Evolutionary conservation across 2,797 vertebrate species (phyloP), one percentile per base, ranked within the genome.

Genomic region (Momotus momota): DNA sequence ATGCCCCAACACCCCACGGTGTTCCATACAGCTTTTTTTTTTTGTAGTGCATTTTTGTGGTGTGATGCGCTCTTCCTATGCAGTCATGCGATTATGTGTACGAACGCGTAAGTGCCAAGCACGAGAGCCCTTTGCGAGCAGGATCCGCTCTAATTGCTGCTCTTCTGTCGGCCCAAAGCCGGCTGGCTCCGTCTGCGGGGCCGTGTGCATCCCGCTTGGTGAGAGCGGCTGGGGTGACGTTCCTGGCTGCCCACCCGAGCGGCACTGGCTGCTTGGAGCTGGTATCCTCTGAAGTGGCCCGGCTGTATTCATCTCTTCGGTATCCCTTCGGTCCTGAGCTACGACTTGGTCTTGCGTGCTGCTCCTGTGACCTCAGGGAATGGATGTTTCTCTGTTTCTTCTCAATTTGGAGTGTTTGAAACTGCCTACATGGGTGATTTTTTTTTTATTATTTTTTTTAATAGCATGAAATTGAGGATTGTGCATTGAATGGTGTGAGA

Each of bases 111-210:
- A 64, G 55, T 27, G 9, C 49, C 11, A 8, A 62, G 54, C 60
- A 16, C 2, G 2, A 33, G 61, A 16, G 29, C 38, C 35, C 61
- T 81, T 71, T 74, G 82, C 20, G 7, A 29, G 62, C 33, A n/a
- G 62, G 35, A 74, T 78, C 61, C 33, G 2, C 65, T 86, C 15
- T 52, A 29, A 5, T 54, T 40, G 61, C 79, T 83, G 16, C 29
- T 58, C 55, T 14, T 40, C 20, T 26, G 0, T 16, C 27, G 31
- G 65, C 54, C 0, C 1, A 31, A 40, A 27, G 41, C 6, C 0
- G 45, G 45, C 45, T 20, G 4, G 10, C 72, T 77, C 29, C 70
- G 31, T 14, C 23, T 20, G 48, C 7, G 38, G 54, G 64, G 7
- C 43, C 54, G 21, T 2, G 3, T 20, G 54, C 2, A 2, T 21